These are phyloP conservation scores for Fabriciana adippe DNA, from an alignment of 2,888 invertebrate genomes.

Conservation along the genomic window DNA sequence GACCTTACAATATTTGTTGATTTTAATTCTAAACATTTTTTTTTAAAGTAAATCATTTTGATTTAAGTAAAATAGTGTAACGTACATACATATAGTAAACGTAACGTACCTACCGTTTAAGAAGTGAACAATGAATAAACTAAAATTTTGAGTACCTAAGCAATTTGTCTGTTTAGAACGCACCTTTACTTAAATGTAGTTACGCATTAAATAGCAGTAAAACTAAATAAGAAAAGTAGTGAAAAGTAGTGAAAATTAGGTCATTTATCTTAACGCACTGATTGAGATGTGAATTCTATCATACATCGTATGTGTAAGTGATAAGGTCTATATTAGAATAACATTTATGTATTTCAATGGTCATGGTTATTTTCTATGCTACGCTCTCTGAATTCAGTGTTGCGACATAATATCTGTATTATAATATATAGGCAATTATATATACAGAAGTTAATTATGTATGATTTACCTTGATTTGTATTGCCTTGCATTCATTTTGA, in stretches of 20 bases:
- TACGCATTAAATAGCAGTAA: too few species aligned
- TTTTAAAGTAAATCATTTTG: too few species aligned
- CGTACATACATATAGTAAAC: too few species aligned
- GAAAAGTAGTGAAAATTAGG: conserved; percentile 40
- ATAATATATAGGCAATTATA: conserved; percentile 10
- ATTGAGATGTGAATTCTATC: conserved; percentile 32
- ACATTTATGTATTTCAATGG: conserved; percentile 5
- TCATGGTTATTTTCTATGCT: conserved; percentile 30
- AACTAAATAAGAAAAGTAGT: neutral
- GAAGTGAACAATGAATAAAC: too few species aligned
- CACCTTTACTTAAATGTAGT: too few species aligned
- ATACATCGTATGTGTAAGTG: conserved; percentile 6
- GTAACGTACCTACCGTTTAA: too few species aligned
- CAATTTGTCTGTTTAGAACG: too few species aligned
- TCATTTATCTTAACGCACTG: conserved; percentile 31
- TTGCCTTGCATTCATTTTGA: too few species aligned
- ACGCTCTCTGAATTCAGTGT: conserved; percentile 35
- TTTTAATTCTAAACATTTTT: too few species aligned
- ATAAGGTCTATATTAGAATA: conserved; percentile 23
- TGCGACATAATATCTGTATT: conserved; percentile 17
- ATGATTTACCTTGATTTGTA: neutral
- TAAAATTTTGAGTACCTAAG: too few species aligned
- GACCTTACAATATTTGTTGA: too few species aligned
- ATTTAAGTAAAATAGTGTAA: too few species aligned
- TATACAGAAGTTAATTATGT: conserved; percentile 1